phyloP scores from a whole-genome alignment of 1,140 invertebrate genomes.

The Drosophila pseudoananassae region DNA sequence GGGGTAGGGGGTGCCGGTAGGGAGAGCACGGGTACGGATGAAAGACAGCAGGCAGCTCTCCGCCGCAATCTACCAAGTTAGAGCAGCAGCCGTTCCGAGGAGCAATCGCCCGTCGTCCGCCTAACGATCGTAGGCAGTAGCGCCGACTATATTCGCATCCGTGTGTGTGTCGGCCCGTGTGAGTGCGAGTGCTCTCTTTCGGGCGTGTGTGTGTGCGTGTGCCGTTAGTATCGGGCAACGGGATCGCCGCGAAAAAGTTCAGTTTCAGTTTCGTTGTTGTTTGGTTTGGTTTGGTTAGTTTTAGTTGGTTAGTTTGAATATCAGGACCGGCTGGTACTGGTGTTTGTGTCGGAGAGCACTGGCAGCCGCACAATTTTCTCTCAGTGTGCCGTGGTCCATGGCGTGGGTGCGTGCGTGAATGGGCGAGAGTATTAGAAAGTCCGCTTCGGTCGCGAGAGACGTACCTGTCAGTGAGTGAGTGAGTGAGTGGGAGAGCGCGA shows the following conservation, averaged over 20 bases:
- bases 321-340: slow-evolving; percentile 31
- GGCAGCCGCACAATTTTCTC: background rate
- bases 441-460: background rate
- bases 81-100: slow-evolving; percentile 58
- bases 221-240: slow-evolving; percentile 80
- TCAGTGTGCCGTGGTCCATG: slow-evolving; percentile 14
- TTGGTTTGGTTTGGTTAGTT: slow-evolving; percentile 63
- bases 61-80: slow-evolving; percentile 78
- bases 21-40: background rate
- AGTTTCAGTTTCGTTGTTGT: slow-evolving; percentile 77
- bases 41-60: slow-evolving; percentile 26
- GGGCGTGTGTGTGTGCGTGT: slow-evolving; percentile 30
- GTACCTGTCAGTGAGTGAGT: slow-evolving; percentile 1
- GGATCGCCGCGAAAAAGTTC: slow-evolving; percentile 77
- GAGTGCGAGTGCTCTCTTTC: slow-evolving; percentile 8
- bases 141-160: slow-evolving; percentile 23
- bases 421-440: background rate
- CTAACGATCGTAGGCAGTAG: slow-evolving; percentile 79
- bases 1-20: background rate
- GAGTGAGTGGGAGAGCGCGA: background rate
- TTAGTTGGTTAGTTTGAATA: slow-evolving; percentile 54
- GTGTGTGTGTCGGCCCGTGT: background rate
- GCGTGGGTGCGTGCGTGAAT: background rate
- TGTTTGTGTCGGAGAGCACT: slow-evolving; percentile 13
- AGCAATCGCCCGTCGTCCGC: slow-evolving; percentile 43